Evolutionary conservation across 2,113 vertebrate genomes (phyloP).

Genomic region (Leuciscus idus): DNA sequence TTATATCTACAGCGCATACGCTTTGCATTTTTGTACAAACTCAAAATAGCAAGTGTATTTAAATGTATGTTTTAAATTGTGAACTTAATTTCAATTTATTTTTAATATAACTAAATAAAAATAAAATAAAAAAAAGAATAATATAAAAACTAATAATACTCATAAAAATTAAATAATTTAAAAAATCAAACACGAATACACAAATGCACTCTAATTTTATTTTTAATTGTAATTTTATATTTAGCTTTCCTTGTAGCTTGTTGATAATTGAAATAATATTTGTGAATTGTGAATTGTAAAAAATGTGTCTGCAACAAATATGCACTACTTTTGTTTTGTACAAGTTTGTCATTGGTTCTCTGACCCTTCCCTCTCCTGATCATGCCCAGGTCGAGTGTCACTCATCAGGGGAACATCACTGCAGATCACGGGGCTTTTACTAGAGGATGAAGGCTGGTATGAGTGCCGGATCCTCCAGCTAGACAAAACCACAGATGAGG

Average conservation of each 20-base stretch:
- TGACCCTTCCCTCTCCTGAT: neutral
- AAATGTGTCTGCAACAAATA: too few species aligned
- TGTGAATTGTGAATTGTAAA: too few species aligned
- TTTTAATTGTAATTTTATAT: neutral
- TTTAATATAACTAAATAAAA: neutral
- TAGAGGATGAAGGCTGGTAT: constrained; percentile 91
- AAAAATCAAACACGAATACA: neutral
- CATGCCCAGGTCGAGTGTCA: constrained; percentile 81
- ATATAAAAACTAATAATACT: neutral
- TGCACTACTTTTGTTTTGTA: neutral
- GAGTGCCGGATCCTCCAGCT: constrained; percentile 89
- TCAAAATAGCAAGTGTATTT: too few species aligned
- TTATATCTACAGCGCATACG: too few species aligned
- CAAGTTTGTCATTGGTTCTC: neutral
- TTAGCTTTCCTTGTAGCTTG: neutral
- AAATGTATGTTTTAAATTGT: too few species aligned
- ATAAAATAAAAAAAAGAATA: neutral
- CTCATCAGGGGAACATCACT: constrained; percentile 81
- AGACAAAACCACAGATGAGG: constrained; percentile 82
- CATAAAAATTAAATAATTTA: neutral
- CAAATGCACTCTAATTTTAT: neutral
- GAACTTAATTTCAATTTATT: neutral
- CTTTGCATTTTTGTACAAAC: too few species aligned
- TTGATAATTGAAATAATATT: neutral
- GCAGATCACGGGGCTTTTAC: constrained; percentile 77